Conservation (phyloP, 2,888 invertebrate species). For the Aspidapion aeneum region DNA sequence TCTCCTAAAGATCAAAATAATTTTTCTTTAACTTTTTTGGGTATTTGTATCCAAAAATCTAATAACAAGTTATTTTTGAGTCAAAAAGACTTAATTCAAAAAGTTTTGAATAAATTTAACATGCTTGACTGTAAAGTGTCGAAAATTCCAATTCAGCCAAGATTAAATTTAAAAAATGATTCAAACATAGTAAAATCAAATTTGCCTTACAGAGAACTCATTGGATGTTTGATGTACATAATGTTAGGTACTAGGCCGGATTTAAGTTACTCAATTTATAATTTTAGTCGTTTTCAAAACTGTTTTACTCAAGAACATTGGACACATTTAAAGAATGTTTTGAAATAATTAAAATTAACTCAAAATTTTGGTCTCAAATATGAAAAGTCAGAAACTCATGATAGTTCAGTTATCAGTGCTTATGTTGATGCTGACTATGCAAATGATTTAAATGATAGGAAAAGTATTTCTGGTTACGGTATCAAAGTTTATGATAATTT, state of each 20-base stretch:
- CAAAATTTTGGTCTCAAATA: constrained; percentile 21
- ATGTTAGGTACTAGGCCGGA: constrained; percentile 27
- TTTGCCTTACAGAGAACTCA: constrained; percentile 23
- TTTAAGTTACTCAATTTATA: constrained; percentile 24
- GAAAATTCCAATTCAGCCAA: constrained; percentile 21
- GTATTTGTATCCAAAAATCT: constrained; percentile 17
- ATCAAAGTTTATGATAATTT: constrained; percentile 23
- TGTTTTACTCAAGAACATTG: constrained; percentile 22
- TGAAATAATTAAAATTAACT: constrained; percentile 21
- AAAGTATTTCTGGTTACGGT: constrained; percentile 23
- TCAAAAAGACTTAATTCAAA: constrained; percentile 24
- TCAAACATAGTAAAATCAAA: constrained; percentile 4
- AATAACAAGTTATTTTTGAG: constrained; percentile 15
- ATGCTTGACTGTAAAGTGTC: constrained; percentile 20
- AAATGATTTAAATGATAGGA: constrained; percentile 21
- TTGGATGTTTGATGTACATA: constrained; percentile 28
- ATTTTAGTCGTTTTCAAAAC: constrained; percentile 30
- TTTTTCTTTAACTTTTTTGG: constrained; percentile 17
- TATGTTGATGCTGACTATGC: constrained; percentile 29
- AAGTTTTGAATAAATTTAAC: constrained; percentile 22
- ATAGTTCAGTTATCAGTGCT: constrained; percentile 4
- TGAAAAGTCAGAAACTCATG: constrained; percentile 5
- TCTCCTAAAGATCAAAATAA: constrained; percentile 7
- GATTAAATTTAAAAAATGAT: constrained; percentile 13
- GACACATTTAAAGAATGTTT: constrained; percentile 21